These are phyloP conservation scores for Zalophus californianus DNA, from an alignment of 2,797 vertebrate genomes.

Conservation along the genomic window DNA sequence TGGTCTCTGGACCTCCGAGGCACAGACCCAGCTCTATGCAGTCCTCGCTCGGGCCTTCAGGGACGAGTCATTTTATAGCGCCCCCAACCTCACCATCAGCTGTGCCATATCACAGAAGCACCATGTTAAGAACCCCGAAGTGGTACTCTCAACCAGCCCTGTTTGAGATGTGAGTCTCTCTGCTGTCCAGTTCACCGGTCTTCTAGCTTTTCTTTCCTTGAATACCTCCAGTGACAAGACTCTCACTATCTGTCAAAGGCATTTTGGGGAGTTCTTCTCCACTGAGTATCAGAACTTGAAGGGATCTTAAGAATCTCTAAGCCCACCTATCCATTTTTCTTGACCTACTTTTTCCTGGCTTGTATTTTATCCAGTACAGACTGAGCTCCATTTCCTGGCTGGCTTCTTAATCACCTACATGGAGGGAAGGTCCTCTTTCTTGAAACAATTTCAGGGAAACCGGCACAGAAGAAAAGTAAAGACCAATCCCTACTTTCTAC, in stretches of 20 bases:
- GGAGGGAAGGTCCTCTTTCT: neutral
- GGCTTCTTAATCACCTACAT: neutral
- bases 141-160: too few species aligned
- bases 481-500: neutral
- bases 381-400: neutral
- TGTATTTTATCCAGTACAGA: neutral
- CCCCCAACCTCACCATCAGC: neutral
- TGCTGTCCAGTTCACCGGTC: neutral
- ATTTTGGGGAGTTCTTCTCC: neutral
- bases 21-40: neutral
- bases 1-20: neutral
- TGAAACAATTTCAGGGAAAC: neutral
- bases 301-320: neutral
- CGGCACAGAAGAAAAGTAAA: neutral
- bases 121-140: fast-evolving
- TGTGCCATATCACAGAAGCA: neutral
- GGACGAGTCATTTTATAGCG: neutral
- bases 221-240: neutral
- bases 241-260: neutral
- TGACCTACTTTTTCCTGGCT: neutral
- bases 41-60: neutral
- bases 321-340: neutral
- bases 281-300: neutral
- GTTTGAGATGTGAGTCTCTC: neutral
- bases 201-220: neutral